Evolutionary conservation across 1,140 invertebrate species (phyloP), one percentile per base, ranked within the genome.

Genomic region (Sminthurides bifidus): DNA sequence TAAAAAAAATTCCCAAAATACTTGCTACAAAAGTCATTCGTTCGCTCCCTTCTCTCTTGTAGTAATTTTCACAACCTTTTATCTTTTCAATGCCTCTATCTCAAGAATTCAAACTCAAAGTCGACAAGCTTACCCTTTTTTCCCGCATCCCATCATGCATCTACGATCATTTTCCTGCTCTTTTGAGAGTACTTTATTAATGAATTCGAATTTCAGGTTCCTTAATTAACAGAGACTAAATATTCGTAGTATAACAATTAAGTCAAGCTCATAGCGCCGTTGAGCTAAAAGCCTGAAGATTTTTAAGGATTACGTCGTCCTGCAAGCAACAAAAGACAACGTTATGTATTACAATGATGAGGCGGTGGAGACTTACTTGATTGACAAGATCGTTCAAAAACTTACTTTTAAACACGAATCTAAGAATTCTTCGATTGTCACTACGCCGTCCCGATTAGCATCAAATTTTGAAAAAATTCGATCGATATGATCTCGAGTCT

Each of bases 371-470:
- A 10, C 19, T 19, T 8, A 19, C 6, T 43, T 19, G 21, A 6
- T 19, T n/a, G 19, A 19, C 6, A 43, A 43, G 8, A 6, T 43
- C 21, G 5, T 10, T 8, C 6, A 12, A 14, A 19, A 43, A 43
- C 72, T 72, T 72, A 84, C 82, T 74, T 90, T 92, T 60, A 92
- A 77, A 72, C 91, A 95, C 61, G 88, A 90, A 74, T 94, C 90
- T 68, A 94, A 85, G 71, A 95, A 95, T 76, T 95, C 90, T 73
- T 94, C 90, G 72, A 92, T 88, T 56, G 91, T 92, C 68, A 94
- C 92, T 52, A 93, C 87, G 52, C 90, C 91, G 69, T 94, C 90
- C 71, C 89, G 83, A 75, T 94, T 93, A 56, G 91, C 75, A 70
- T 94, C 92, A 67, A 94, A 77, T 75, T 92, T 92, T 71, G 85